Percentiles rank a stretch among this genome's conserved stretches.
Evolutionary conservation across 2,113 vertebrate genomes (phyloP).

Genomic region (Misgurnus mizolepis): DNA sequence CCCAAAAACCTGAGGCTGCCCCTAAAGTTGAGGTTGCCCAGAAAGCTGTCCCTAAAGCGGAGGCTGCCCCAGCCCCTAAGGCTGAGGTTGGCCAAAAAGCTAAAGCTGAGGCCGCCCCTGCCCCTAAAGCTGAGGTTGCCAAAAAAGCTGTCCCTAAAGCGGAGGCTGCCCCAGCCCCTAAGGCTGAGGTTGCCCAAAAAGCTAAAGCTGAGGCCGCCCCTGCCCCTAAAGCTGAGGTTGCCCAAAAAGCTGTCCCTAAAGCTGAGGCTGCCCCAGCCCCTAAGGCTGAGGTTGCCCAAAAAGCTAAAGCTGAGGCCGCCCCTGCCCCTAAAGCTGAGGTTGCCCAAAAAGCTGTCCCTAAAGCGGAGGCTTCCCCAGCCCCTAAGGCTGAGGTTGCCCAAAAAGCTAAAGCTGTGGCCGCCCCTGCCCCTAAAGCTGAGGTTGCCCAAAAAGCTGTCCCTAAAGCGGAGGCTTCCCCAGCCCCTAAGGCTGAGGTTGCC

Average conservation of each 20-base stretch:
- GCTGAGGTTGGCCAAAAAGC: accelerated
- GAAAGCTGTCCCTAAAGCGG: no score
- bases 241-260: no score
- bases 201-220: neutral
- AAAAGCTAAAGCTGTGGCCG: no score
- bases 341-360: no score
- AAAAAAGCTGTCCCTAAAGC: no score
- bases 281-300: constrained; percentile 12
- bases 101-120: neutral
- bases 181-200: neutral
- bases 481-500: neutral
- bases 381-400: constrained; percentile 39
- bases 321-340: neutral
- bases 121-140: neutral
- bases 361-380: constrained; percentile 22
- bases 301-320: neutral
- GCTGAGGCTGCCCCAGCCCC: constrained; percentile 3
- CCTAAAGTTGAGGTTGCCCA: neutral
- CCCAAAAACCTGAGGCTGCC: no score
- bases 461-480: constrained; percentile 3
- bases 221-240: neutral
- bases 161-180: neutral
- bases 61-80: neutral
- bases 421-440: constrained; percentile 29
- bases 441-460: constrained; percentile 20